These are phyloP conservation scores for Onychostruthus taczanowskii DNA, from an alignment of 2,113 vertebrate genomes.

Conservation along the genomic window DNA sequence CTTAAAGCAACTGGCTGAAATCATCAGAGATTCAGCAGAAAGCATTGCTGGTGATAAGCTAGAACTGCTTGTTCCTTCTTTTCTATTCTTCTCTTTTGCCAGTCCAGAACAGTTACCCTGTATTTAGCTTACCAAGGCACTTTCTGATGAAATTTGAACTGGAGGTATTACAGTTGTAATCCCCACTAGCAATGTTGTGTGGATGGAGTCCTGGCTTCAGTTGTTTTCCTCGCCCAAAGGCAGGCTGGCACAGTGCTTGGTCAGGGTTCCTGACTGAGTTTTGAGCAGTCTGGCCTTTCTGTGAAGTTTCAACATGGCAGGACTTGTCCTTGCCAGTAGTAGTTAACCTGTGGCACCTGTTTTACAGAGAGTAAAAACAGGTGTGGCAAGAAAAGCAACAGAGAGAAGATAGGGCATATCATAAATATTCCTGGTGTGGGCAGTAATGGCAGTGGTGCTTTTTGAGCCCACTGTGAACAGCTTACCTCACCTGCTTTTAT, in stretches of 20 bases:
- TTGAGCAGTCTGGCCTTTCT: neutral
- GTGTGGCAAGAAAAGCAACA: constrained; percentile 16
- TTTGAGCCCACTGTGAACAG: neutral
- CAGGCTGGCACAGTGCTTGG: neutral
- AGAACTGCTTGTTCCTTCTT: neutral
- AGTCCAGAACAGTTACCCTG: neutral
- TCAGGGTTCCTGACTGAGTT: neutral
- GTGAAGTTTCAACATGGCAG: neutral
- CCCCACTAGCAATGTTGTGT: neutral
- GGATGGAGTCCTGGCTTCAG: neutral
- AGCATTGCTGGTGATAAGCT: neutral
- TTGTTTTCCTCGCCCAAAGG: neutral
- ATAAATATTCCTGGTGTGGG: neutral
- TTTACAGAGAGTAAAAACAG: constrained; percentile 11
- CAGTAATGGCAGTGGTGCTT: neutral
- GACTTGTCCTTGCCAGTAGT: neutral
- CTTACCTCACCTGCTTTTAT: neutral
- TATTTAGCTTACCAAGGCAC: neutral
- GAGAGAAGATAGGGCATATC: neutral
- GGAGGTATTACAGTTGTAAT: neutral
- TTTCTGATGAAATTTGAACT: neutral
- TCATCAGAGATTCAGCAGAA: neutral
- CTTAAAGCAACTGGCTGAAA: neutral
- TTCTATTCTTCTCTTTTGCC: neutral
- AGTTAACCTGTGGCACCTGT: constrained; percentile 27